Evolutionary conservation across 2,888 invertebrate species (phyloP).

Genomic region (Aradus depressus): DNA sequence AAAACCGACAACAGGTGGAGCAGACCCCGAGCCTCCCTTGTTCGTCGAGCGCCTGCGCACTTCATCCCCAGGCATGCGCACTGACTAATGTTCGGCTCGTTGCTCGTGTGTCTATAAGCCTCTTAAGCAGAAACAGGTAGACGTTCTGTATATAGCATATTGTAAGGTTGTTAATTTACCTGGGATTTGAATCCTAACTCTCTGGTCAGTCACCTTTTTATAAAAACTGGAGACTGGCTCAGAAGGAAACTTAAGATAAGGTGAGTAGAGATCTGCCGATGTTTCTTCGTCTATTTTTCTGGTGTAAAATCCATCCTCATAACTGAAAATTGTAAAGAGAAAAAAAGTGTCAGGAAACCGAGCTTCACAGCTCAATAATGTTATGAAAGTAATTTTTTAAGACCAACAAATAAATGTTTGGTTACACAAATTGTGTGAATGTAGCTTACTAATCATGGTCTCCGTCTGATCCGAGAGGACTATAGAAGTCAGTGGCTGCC

Average conservation of each 20-base stretch:
- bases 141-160: too few species aligned
- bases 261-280: slow-evolving; percentile 32
- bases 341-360: background rate
- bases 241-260: slow-evolving; percentile 39
- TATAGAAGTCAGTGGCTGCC: slow-evolving; percentile 32
- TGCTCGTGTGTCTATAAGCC: too few species aligned
- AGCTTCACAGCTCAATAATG: background rate
- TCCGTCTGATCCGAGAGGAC: slow-evolving; percentile 32
- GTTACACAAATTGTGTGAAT: background rate
- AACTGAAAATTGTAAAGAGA: slow-evolving; percentile 33
- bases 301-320: slow-evolving; percentile 43
- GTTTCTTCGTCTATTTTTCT: slow-evolving; percentile 24
- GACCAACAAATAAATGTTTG: background rate
- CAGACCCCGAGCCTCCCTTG: too few species aligned
- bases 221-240: slow-evolving; percentile 47
- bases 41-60: too few species aligned
- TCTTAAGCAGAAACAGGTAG: too few species aligned
- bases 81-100: too few species aligned
- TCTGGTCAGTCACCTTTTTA: slow-evolving; percentile 52
- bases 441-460: slow-evolving; percentile 32
- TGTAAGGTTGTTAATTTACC: too few species aligned
- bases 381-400: background rate
- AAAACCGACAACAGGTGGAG: too few species aligned
- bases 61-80: too few species aligned
- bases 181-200: slow-evolving; percentile 51